Evolutionary conservation across 2,888 invertebrate species (phyloP).

Genomic region (Lamellibrachia satsuma): DNA sequence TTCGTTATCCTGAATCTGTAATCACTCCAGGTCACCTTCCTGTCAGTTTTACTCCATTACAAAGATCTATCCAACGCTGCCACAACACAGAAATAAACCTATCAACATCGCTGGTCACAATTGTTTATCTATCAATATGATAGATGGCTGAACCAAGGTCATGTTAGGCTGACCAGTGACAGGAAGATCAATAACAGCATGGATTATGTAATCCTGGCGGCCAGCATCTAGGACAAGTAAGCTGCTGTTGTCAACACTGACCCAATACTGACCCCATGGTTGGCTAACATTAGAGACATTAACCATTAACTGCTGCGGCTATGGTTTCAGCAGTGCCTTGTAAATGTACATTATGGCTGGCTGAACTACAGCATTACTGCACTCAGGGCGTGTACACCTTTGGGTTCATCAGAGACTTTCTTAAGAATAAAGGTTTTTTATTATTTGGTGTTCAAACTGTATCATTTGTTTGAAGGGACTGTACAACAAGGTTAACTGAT

Average conservation of each 20-base stretch:
- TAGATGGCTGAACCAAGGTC: neutral
- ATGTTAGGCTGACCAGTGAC: neutral
- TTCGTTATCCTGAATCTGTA: neutral
- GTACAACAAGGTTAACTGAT: too few species aligned
- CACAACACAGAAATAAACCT: neutral
- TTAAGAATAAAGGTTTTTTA: neutral
- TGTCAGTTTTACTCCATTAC: neutral
- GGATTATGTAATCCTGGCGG: slow-evolving; percentile 17
- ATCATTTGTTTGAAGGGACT: neutral
- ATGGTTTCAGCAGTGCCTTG: neutral
- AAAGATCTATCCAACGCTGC: neutral
- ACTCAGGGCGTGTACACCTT: neutral
- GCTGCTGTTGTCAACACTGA: neutral
- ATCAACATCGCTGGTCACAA: neutral
- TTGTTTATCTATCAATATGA: slow-evolving; percentile 17
- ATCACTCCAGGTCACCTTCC: too few species aligned
- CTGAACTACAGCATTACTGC: neutral
- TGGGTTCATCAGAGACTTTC: neutral
- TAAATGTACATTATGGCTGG: neutral
- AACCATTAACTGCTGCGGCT: neutral
- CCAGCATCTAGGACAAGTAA: neutral
- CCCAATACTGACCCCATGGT: slow-evolving; percentile 1
- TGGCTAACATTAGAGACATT: slow-evolving; percentile 11
- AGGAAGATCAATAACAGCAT: neutral
- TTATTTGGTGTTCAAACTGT: neutral